Evolutionary conservation across 1,140 invertebrate genomes (phyloP).

Genomic region (Gonioctena quinquepunctata): DNA sequence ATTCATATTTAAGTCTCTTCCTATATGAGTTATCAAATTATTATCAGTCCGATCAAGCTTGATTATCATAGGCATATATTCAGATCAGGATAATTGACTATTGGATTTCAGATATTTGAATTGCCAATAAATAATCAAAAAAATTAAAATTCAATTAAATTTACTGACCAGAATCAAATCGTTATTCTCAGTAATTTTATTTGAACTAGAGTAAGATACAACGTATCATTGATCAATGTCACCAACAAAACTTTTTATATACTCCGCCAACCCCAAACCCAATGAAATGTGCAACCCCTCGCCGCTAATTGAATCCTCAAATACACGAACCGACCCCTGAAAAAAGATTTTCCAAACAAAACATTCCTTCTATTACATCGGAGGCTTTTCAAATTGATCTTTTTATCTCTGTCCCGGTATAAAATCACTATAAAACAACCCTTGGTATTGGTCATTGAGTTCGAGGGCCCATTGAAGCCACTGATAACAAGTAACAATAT

Average conservation of each 20-base stretch:
- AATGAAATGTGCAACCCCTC: conserved; percentile 1
- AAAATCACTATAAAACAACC: conserved; percentile 36
- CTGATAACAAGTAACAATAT: conserved; percentile 33
- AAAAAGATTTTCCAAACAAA: conserved; percentile 16
- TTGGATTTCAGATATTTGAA: too few species aligned
- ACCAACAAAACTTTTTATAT: not conserved
- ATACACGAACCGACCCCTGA: conserved; percentile 1
- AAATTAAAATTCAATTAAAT: too few species aligned
- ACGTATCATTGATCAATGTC: too few species aligned
- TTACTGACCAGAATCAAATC: too few species aligned
- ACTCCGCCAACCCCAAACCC: not conserved
- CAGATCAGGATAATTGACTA: too few species aligned
- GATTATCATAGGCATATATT: too few species aligned
- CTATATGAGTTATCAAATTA: too few species aligned
- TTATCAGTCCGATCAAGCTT: too few species aligned
- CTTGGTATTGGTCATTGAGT: conserved; percentile 35
- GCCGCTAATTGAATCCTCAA: conserved; percentile 23
- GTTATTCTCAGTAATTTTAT: too few species aligned
- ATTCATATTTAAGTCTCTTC: too few species aligned
- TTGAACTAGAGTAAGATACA: too few species aligned
- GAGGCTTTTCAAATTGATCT: conserved; percentile 34
- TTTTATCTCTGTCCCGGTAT: conserved; percentile 30
- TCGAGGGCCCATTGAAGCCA: conserved; percentile 26
- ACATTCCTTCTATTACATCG: conserved; percentile 10
- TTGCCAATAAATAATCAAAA: too few species aligned